Percentiles rank a stretch among this genome's conserved stretches.
phyloP scores from a whole-genome alignment of 2,113 vertebrate species.

The Balaeniceps rex region DNA sequence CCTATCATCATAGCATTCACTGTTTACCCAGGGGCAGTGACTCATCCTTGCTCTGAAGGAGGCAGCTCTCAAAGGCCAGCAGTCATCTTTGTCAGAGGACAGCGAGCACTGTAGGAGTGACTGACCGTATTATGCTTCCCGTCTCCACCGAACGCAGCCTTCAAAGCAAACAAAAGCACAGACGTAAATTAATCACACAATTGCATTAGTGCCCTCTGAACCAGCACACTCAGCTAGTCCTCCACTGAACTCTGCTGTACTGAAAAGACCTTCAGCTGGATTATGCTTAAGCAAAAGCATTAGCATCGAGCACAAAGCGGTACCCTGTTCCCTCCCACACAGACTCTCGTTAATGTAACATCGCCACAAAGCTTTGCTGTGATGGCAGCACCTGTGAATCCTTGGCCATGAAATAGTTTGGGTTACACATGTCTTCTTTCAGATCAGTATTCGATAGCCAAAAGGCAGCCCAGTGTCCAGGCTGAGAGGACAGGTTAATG shows the following conservation, averaged over 20 bases:
- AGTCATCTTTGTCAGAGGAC: not conserved
- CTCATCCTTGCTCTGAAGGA: not conserved
- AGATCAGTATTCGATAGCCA: not conserved
- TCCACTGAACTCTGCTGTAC: slow-evolving; percentile 10
- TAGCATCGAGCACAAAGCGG: not conserved
- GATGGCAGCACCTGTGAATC: not conserved
- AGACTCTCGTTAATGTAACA: accelerated
- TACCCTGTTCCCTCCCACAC: not conserved
- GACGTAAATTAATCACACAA: slow-evolving; percentile 28
- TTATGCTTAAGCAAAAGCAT: slow-evolving; percentile 13
- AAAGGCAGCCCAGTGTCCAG: not conserved
- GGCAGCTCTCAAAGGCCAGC: not conserved
- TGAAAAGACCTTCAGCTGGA: slow-evolving; percentile 30
- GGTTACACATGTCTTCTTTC: not conserved
- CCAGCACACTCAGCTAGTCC: slow-evolving; percentile 15
- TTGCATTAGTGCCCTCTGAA: slow-evolving; percentile 38
- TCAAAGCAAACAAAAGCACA: not conserved
- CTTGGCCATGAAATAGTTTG: not conserved
- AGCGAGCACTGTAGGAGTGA: not conserved
- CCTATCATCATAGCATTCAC: not conserved
- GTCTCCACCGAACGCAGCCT: not conserved
- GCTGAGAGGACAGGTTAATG: not conserved
- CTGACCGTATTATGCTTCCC: accelerated
- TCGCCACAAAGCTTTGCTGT: not conserved
- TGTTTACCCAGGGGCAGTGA: not conserved